Conservation (phyloP, 2,797 vertebrate genomes). For the Chiloscyllium punctatum region DNA sequence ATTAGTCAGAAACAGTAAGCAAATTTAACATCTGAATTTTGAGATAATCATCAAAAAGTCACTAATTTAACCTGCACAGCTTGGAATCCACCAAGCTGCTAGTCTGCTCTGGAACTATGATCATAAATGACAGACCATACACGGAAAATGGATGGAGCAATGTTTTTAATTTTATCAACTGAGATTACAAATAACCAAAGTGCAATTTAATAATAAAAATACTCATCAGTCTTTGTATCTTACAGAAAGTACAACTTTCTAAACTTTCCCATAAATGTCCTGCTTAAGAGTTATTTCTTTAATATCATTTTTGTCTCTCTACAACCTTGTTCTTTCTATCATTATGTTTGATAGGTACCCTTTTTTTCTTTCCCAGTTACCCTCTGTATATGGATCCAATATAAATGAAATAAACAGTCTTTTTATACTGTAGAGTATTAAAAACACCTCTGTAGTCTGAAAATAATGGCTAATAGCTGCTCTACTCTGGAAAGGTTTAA, state of each 20-base stretch:
- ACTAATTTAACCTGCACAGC: not conserved
- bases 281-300: conserved; percentile 23
- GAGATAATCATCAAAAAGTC: not conserved
- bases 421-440: not conserved
- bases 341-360: not conserved
- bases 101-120: not conserved
- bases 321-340: conserved; percentile 1
- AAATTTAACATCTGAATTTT: not conserved
- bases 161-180: conserved; percentile 6
- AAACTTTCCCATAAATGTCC: conserved; percentile 16
- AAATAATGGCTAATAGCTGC: not conserved
- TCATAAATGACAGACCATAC: not conserved
- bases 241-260: not conserved
- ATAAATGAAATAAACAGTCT: not conserved
- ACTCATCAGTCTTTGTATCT: not conserved
- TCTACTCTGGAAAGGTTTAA: not conserved
- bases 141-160: not conserved
- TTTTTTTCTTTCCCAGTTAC: not conserved
- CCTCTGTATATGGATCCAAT: conserved; percentile 12
- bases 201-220: not conserved
- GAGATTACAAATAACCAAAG: not conserved
- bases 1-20: not conserved
- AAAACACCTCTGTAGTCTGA: conserved; percentile 22
- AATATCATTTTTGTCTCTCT: conserved; percentile 23
- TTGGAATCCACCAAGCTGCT: not conserved